Evolutionary conservation across 2,797 vertebrate species (phyloP), one percentile per base, ranked within the genome.

Genomic region (Eutrigla gurnardus): DNA sequence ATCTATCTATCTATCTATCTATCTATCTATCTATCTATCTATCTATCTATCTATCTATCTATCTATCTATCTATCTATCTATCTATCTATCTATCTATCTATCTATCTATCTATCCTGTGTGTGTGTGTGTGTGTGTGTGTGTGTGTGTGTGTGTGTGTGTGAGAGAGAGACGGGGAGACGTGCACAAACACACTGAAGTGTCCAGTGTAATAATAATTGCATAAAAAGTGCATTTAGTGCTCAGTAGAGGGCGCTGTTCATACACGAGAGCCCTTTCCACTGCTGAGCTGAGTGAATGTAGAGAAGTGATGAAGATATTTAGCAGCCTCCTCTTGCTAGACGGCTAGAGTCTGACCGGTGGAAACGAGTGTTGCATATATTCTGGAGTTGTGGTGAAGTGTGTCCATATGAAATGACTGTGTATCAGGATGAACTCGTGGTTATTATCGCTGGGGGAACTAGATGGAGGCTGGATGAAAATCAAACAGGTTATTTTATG

Each of bases 171-270:
- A 45, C 12, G 12, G 40, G 6, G 3, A 45, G 5, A 45, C 12
- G 12, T 5, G 15, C 43, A 45, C 17, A 18, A 3, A 49, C 46
- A 49, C 46, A 49, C 46, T 0, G 18, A 18, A 49, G 18, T 12
- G 18, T 50, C 49, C 18, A 25, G 49, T 35, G 32, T 53, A 32
- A 6, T 7, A 14, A 10, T 2, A 33, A 14, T 53, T 25, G 25
- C 25, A 25, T 25, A 25, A 25, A 4, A 7, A 53, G 25, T 33
- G 50, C 50, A 53, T 25, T 53, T 53, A 33, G 13, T 53, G 50
- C 25, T 14, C 50, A 53, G 50, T 53, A 53, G 50, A 53, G 12
- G 50, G 50, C 50, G 50, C 50, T 53, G 50, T 53, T 53, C 6
- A 13, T 33, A 33, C 50, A 33, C 6, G 12, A 33, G 25, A 2